phyloP scores from a whole-genome alignment of 2,113 vertebrate genomes.

The Mellivora capensis region DNA sequence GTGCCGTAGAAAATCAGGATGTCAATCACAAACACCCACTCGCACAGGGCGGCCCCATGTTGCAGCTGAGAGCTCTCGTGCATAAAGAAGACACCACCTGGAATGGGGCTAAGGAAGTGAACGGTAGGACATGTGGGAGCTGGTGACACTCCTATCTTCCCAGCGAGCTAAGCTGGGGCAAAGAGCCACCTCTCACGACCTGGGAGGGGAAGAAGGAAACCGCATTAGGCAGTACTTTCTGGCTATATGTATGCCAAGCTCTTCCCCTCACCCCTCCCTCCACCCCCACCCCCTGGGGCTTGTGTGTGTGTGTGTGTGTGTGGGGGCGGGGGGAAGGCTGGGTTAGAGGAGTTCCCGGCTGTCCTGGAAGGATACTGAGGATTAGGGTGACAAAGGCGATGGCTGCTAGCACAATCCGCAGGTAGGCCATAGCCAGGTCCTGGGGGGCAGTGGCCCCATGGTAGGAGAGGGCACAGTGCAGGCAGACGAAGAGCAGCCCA shows the following conservation, averaged over 20 bases:
- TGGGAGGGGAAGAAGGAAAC: neutral
- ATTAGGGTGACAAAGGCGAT: constrained; percentile 89
- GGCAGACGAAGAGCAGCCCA: constrained; percentile 90
- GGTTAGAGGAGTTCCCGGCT: neutral
- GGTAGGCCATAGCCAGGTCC: constrained; percentile 92
- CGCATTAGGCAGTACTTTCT: neutral
- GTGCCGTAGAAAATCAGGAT: constrained; percentile 94
- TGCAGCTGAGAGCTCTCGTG: constrained; percentile 91
- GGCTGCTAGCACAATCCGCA: constrained; percentile 86
- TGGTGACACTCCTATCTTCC: neutral
- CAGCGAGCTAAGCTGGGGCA: neutral
- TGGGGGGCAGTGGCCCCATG: constrained; percentile 86
- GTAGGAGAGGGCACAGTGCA: constrained; percentile 92
- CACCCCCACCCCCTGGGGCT: too few relatives aligned
- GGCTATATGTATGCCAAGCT: neutral
- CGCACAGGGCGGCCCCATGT: constrained; percentile 92
- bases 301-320: neutral
- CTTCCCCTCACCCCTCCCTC: neutral
- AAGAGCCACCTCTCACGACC: neutral
- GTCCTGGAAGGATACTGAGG: constrained; percentile 90
- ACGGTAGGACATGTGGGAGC: neutral
- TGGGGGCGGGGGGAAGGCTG: neutral
- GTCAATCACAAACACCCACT: constrained; percentile 94
- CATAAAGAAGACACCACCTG: constrained; percentile 91
- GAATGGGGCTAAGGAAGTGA: constrained; percentile 80